Percentiles rank a stretch among this genome's conserved stretches.
phyloP scores from a whole-genome alignment of 2,113 vertebrate genomes.

The Tretioscincus oriximinensis region DNA sequence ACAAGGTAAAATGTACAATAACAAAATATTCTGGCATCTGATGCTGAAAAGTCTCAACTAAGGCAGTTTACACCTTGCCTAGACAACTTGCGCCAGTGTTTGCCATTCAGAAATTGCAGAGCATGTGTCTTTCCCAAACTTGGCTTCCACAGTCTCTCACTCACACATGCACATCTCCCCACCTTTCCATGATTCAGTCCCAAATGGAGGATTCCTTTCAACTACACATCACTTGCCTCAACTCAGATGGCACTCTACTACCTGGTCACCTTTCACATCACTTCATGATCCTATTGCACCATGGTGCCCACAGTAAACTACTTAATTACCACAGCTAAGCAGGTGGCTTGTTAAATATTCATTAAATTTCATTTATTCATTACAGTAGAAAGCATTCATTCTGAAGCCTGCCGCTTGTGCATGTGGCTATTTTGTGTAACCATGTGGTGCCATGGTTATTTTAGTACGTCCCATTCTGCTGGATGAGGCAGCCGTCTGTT shows the following conservation, averaged over 20 bases:
- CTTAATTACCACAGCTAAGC: conserved; percentile 35
- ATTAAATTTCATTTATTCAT: conserved; percentile 38
- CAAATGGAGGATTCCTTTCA: background rate
- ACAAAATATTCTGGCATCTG: too few species aligned
- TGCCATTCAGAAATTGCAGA: too few species aligned
- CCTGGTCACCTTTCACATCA: conserved; percentile 22
- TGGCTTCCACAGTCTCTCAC: background rate
- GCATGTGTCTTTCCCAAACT: background rate
- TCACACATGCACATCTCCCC: background rate
- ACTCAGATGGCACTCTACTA: background rate
- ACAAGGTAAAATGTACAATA: too few species aligned
- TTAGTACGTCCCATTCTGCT: conserved; percentile 28
- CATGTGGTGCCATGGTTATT: conserved; percentile 35
- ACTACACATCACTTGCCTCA: background rate
- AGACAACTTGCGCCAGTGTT: too few species aligned
- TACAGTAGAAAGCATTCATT: conserved; percentile 27
- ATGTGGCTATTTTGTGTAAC: conserved; percentile 38
- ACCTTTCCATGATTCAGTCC: background rate
- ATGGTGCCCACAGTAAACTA: conserved; percentile 22
- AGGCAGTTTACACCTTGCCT: too few species aligned
- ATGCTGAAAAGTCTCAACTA: too few species aligned
- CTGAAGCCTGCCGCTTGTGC: conserved; percentile 28
- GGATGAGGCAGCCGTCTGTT: conserved; percentile 20
- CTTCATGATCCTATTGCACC: conserved; percentile 19
- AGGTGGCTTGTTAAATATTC: conserved; percentile 40